Conservation (phyloP, 2,888 invertebrate genomes). For the Netelia virgata region DNA sequence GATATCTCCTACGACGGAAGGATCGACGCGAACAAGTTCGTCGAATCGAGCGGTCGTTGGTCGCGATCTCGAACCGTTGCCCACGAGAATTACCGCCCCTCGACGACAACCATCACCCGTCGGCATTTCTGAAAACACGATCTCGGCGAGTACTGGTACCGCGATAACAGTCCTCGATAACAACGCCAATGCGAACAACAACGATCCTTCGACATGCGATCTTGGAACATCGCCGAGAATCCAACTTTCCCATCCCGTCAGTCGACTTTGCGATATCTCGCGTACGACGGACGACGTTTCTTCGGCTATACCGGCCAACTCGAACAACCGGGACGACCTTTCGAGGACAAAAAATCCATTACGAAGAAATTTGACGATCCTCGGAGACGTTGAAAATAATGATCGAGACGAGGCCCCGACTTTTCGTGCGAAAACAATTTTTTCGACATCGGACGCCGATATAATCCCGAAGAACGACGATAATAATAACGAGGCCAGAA, state of each 20-base stretch:
- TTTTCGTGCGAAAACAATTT: slow-evolving; percentile 33
- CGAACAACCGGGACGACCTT: slow-evolving; percentile 18
- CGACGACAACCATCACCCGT: neutral
- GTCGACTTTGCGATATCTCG: slow-evolving; percentile 78
- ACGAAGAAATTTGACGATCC: slow-evolving; percentile 42
- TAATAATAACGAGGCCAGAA: slow-evolving; percentile 77
- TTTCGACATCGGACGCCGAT: slow-evolving; percentile 8
- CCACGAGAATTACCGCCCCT: neutral
- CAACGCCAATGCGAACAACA: slow-evolving; percentile 37
- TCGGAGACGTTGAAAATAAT: neutral
- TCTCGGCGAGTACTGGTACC: neutral
- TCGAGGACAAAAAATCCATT: slow-evolving; percentile 26
- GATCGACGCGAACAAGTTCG: neutral
- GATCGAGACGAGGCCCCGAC: neutral
- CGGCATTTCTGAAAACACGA: slow-evolving; percentile 47
- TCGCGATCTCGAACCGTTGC: neutral
- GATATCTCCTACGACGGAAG: neutral
- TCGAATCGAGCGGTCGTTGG: neutral
- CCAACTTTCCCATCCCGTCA: slow-evolving; percentile 79
- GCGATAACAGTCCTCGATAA: neutral
- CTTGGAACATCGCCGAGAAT: slow-evolving; percentile 67
- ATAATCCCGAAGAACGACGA: slow-evolving; percentile 73
- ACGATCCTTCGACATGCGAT: slow-evolving; percentile 61
- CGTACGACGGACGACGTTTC: slow-evolving; percentile 60
- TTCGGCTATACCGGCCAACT: too few relatives aligned